Percentiles rank a stretch among this genome's conserved stretches.
phyloP scores from a whole-genome alignment of 64 coral and sea anemone species.

The Actinia equina region DNA sequence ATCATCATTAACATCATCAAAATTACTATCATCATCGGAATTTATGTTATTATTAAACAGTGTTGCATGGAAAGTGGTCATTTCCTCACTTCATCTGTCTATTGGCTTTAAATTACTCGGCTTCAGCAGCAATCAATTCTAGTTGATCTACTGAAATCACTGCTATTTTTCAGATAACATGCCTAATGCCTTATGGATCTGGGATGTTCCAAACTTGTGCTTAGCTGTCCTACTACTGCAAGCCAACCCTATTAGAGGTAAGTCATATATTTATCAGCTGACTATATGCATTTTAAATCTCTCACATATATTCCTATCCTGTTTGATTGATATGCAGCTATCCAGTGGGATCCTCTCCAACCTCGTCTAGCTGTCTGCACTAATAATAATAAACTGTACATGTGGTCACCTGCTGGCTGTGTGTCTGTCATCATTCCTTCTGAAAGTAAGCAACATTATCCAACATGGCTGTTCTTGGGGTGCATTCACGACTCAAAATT shows the following conservation, averaged over 20 bases:
- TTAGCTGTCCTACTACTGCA: conserved; percentile 73
- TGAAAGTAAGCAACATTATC: conserved; percentile 71
- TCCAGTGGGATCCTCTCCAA: conserved; percentile 90
- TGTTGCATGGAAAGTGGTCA: too few species aligned
- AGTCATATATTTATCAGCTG: neutral
- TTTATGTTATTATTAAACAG: too few species aligned
- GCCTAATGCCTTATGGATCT: conserved; percentile 95
- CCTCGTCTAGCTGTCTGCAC: conserved; percentile 79
- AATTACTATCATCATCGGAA: too few species aligned
- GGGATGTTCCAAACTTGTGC: conserved; percentile 80
- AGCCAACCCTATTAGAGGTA: conserved; percentile 75
- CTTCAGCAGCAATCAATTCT: too few species aligned
- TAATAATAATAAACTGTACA: conserved; percentile 84
- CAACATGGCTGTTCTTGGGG: too few species aligned
- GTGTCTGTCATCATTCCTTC: conserved; percentile 88
- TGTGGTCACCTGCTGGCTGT: conserved; percentile 97
- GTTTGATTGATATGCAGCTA: conserved; percentile 31
- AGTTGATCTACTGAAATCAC: too few species aligned
- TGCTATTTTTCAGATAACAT: conserved; percentile 70
- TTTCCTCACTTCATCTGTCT: too few species aligned
- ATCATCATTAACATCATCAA: too few species aligned
- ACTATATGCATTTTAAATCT: too few species aligned
- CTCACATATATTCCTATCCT: too few species aligned
- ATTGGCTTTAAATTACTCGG: too few species aligned
- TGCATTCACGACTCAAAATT: too few species aligned